Evolutionary conservation across 1,140 invertebrate genomes (phyloP).

Genomic region (Drosophila mojavensis): DNA sequence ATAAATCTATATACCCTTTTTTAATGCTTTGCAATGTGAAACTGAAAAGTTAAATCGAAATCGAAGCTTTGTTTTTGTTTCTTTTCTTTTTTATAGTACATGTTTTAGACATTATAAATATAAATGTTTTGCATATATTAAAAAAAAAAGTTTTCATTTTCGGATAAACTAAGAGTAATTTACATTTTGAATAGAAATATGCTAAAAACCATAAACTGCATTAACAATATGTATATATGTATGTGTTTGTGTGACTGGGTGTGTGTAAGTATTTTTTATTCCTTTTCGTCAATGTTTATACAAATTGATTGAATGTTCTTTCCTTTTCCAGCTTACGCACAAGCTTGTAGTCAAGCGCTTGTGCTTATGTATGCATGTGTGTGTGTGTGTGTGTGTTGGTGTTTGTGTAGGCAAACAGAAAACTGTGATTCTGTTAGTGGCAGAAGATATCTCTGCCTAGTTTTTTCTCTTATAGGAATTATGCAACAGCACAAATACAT

Average conservation of each 20-base stretch:
- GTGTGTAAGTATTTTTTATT: slow-evolving; percentile 6
- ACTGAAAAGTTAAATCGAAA: slow-evolving; percentile 25
- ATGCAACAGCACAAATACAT: slow-evolving; percentile 23
- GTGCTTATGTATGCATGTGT: background rate
- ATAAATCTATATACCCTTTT: slow-evolving; percentile 67
- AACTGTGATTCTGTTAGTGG: background rate
- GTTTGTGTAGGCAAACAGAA: background rate
- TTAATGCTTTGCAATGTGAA: slow-evolving; percentile 65
- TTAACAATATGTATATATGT: slow-evolving; percentile 32
- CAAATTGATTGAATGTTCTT: slow-evolving; percentile 35
- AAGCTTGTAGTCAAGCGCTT: background rate
- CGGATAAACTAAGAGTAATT: slow-evolving; percentile 18
- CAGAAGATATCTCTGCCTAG: slow-evolving; percentile 7
- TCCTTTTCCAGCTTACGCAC: slow-evolving; percentile 8
- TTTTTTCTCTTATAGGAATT: slow-evolving; percentile 20
- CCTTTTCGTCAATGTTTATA: slow-evolving; percentile 29
- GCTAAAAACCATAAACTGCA: slow-evolving; percentile 36
- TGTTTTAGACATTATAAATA: slow-evolving; percentile 44
- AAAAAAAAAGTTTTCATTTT: slow-evolving; percentile 5
- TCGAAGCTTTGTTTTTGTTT: slow-evolving; percentile 23
- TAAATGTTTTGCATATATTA: slow-evolving; percentile 32
- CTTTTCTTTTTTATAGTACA: slow-evolving; percentile 37
- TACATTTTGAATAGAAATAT: slow-evolving; percentile 37
- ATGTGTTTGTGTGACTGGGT: slow-evolving; percentile 20
- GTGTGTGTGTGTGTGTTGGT: background rate